These are phyloP conservation scores for Solenopsis fugax DNA, from an alignment of 1,140 invertebrate species.

Conservation along the genomic window DNA sequence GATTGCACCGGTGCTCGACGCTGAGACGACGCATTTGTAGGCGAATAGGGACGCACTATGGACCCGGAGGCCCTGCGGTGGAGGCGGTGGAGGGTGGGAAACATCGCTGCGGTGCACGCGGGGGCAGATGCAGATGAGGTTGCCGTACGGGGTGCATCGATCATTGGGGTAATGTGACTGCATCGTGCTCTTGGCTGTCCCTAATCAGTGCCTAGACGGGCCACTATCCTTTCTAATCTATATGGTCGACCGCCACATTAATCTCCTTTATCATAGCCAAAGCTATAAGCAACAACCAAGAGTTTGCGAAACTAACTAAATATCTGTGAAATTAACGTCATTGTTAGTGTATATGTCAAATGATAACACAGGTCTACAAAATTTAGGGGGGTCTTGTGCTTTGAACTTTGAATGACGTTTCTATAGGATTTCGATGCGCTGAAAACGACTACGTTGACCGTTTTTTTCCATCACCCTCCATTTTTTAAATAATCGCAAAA, in stretches of 20 bases:
- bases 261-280: slow-evolving; percentile 83
- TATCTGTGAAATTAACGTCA: slow-evolving; percentile 76
- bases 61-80: slow-evolving; percentile 63
- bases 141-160: slow-evolving; percentile 80
- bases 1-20: slow-evolving; percentile 81
- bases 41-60: slow-evolving; percentile 71
- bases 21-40: slow-evolving; percentile 78
- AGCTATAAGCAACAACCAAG: slow-evolving; percentile 80
- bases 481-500: no score
- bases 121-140: slow-evolving; percentile 84
- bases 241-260: slow-evolving; percentile 76
- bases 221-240: slow-evolving; percentile 80
- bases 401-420: no score
- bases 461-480: no score
- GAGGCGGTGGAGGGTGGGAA: slow-evolving; percentile 66
- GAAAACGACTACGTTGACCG: no score
- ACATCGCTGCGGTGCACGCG: slow-evolving; percentile 50
- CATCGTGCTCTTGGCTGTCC: slow-evolving; percentile 74
- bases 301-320: slow-evolving; percentile 69
- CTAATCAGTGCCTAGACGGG: slow-evolving; percentile 81
- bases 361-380: background rate
- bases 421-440: no score
- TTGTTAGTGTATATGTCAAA: slow-evolving; percentile 8
- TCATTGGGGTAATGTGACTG: slow-evolving; percentile 77
- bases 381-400: no score